Percentiles rank a stretch among this genome's conserved stretches.
Conservation (phyloP, 2,113 vertebrate species). For the Sardina pilchardus region DNA sequence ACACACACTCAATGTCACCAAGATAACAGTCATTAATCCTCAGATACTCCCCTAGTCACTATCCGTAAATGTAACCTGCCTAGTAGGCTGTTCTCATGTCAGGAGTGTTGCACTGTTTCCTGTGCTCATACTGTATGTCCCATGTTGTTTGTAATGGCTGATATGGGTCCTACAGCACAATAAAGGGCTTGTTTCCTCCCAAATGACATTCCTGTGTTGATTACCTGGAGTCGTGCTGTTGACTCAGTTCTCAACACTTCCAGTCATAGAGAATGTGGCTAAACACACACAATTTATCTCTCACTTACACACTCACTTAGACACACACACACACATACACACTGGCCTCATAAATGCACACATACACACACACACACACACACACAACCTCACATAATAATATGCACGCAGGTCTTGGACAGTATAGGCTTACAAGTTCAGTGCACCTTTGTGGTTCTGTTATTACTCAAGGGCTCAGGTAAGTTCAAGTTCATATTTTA, state of each 20-base stretch:
- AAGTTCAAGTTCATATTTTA: not conserved
- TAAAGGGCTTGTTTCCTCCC: slow-evolving; percentile 35
- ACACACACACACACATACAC: not conserved
- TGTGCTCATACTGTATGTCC: not conserved
- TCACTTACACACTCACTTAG: slow-evolving; percentile 22
- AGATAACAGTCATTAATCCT: not conserved
- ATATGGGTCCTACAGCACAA: slow-evolving; percentile 17
- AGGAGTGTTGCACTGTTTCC: not conserved
- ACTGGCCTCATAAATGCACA: too few species aligned
- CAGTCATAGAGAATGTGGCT: slow-evolving; percentile 21
- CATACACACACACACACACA: slow-evolving; percentile 24
- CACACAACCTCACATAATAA: not conserved
- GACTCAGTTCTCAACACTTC: slow-evolving; percentile 41
- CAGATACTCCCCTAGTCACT: not conserved
- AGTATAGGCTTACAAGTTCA: not conserved
- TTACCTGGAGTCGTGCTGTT: slow-evolving; percentile 45
- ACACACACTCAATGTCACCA: too few species aligned
- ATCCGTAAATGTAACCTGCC: not conserved
- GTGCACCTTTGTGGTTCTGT: not conserved
- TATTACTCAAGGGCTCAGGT: not conserved
- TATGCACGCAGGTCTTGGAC: not conserved
- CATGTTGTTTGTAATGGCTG: not conserved
- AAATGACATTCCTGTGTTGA: slow-evolving; percentile 31
- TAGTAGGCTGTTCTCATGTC: not conserved
- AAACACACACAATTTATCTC: slow-evolving; percentile 35